Percentiles rank a stretch among this genome's conserved stretches.
Conservation (phyloP, 2,797 vertebrate genomes). For the Glossophaga mutica region DNA sequence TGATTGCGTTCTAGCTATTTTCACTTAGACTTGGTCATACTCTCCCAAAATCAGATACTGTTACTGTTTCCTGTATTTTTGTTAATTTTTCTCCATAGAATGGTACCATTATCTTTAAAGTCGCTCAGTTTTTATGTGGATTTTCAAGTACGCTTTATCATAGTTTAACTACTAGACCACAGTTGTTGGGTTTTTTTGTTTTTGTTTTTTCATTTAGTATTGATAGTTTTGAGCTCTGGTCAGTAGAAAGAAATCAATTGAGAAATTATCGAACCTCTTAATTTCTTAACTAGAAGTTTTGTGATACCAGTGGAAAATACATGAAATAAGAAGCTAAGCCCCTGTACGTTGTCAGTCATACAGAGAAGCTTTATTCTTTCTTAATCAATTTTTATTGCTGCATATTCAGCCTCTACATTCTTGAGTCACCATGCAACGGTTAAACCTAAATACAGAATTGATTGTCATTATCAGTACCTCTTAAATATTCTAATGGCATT, state of each 20-base stretch:
- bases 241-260: not conserved
- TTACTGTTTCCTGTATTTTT: not conserved
- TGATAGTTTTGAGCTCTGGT: not conserved
- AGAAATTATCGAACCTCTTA: not conserved
- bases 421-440: not conserved
- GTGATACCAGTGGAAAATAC: not conserved
- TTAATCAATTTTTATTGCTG: not conserved
- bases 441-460: slow-evolving; percentile 20
- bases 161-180: not conserved
- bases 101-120: not conserved
- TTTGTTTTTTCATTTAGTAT: not conserved
- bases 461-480: not conserved
- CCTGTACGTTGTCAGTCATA: not conserved
- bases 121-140: not conserved
- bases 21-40: not conserved
- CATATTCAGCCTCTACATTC: not conserved
- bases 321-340: not conserved
- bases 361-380: not conserved
- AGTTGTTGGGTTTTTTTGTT: too few species aligned
- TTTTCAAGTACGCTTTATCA: slow-evolving; percentile 3
- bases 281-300: slow-evolving; percentile 1
- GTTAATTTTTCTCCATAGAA: not conserved
- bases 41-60: not conserved
- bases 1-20: not conserved
- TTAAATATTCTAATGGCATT: slow-evolving; percentile 27